phyloP scores from a whole-genome alignment of 1,140 invertebrate species.

The Penaeus chinensis region DNA sequence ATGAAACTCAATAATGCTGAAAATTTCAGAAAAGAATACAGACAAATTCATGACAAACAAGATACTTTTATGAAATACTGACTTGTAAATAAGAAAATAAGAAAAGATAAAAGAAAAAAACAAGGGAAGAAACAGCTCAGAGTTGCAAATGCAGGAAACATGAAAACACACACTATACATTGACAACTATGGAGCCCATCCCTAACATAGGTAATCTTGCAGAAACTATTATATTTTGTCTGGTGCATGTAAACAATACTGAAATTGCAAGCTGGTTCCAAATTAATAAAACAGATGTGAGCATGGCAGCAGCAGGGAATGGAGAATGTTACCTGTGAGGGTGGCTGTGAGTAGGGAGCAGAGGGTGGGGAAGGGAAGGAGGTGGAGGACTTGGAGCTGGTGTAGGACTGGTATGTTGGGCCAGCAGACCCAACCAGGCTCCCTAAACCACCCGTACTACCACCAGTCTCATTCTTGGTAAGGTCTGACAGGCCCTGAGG shows the following conservation, averaged over 20 bases:
- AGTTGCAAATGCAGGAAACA: too few relatives aligned
- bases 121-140: too few relatives aligned
- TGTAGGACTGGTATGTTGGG: constrained; percentile 53
- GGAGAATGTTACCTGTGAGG: constrained; percentile 51
- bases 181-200: too few relatives aligned
- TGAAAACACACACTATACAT: too few relatives aligned
- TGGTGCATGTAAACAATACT: background rate
- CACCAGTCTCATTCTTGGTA: constrained; percentile 53
- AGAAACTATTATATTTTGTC: too few relatives aligned
- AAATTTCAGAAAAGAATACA: too few relatives aligned
- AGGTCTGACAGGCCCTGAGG: constrained; percentile 51
- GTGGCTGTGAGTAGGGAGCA: constrained; percentile 61
- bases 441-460: constrained; percentile 53
- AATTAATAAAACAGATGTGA: constrained; percentile 6
- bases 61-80: too few relatives aligned
- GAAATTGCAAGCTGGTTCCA: constrained; percentile 3
- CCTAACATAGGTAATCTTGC: too few relatives aligned
- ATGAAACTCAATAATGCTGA: too few relatives aligned
- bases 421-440: constrained; percentile 58
- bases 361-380: constrained; percentile 63
- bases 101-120: too few relatives aligned
- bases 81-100: too few relatives aligned
- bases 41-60: too few relatives aligned
- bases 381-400: constrained; percentile 57
- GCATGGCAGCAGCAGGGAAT: constrained; percentile 1